Evolutionary conservation across 2,113 vertebrate genomes (phyloP).

Genomic region (Perca fluviatilis): DNA sequence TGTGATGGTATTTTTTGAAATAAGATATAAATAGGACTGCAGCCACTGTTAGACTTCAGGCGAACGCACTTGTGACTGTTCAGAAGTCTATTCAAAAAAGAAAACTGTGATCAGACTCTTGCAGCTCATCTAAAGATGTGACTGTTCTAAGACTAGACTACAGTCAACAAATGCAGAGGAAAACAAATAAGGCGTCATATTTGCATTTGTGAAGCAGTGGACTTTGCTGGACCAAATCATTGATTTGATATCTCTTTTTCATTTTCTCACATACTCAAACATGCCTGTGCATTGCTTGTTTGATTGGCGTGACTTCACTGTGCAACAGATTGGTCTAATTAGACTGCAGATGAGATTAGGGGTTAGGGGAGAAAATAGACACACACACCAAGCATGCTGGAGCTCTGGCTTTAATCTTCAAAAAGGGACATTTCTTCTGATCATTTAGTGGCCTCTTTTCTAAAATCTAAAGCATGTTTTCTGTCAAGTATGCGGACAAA

Average conservation of each 20-base stretch:
- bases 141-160: neutral
- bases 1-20: conserved; percentile 21
- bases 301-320: conserved; percentile 14
- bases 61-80: conserved; percentile 35
- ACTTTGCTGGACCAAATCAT: neutral
- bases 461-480: neutral
- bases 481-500: too few relatives aligned
- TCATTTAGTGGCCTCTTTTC: neutral
- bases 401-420: neutral
- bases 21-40: conserved; percentile 37
- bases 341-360: conserved; percentile 60
- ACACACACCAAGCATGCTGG: neutral
- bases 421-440: neutral
- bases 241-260: neutral
- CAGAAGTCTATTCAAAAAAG: conserved; percentile 7
- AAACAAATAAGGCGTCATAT: neutral
- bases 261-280: conserved; percentile 16
- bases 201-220: neutral
- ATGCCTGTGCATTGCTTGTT: neutral
- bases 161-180: neutral
- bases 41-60: conserved; percentile 13
- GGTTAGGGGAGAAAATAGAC: conserved; percentile 40
- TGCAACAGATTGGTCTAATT: conserved; percentile 52
- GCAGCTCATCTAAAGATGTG: neutral
- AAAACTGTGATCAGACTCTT: conserved; percentile 15